Base-by-base conservation (phyloP, 1,140 invertebrate genomes). In the Euwallacea fornicatus region DNA sequence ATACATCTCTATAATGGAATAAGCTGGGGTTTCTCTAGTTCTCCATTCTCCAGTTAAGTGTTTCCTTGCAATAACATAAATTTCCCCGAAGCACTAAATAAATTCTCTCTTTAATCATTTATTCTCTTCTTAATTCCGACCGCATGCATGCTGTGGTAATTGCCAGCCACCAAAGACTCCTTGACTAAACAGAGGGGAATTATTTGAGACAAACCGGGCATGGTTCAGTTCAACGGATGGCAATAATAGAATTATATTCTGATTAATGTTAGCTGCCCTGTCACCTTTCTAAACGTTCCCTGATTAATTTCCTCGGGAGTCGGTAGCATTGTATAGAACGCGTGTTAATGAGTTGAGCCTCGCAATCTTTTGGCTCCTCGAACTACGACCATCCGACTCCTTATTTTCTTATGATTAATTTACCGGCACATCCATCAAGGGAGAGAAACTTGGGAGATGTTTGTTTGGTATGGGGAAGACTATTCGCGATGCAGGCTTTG, bases 161-260 rank as follows among this genome's bases (percentile, higher is more conserved):
- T 33, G 21, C 21, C 47, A 50, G 13, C 47, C 10, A 50, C 47
- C 47, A 11, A 10, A 50, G 47, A 50, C 21, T 33, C 21, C 21
- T 33, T 11, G 50, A 50, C 42, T 68, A 50, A 71, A 71, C 53
- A 60, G 46, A 58, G 16, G 16, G 44, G 53, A 71, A 66, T 60
- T 42, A 61, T 43, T 60, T 60, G 60, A 70, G 55, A 70, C 63
- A 70, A 70, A 70, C 58, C 41, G 54, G 63, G 15, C 41, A 44
- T 33, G 21, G 21, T 33, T 33, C 64, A 43, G 59, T 63, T 67
- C 71, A 72, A 41, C 71, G 43, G 50, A 41, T 72, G 59, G 59
- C 65, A 63, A 72, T 72, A 72, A 72, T 72, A 72, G 65, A 72
- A 67, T 72, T 72, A 72, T 72, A 68, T 72, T 67, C 66, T 72